Percentiles rank a stretch among this genome's conserved stretches.
These are phyloP conservation scores for Sinotaia quadrata DNA, from an alignment of 2,888 invertebrate species.

Conservation along the genomic window DNA sequence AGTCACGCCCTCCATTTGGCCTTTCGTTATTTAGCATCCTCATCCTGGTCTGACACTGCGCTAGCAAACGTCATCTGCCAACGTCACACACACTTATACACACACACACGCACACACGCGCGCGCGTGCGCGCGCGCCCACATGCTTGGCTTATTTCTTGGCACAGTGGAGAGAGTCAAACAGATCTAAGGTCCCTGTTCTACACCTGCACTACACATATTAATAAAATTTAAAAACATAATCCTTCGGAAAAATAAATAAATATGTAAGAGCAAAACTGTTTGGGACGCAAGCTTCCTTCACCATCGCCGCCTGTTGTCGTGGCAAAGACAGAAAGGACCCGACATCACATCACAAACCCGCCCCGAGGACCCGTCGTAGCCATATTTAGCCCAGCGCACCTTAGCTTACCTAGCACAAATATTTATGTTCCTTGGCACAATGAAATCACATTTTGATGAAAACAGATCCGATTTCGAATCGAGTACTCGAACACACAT, in stretches of 20 bases:
- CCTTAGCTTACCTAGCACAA: slow-evolving; percentile 35
- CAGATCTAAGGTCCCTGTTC: slow-evolving; percentile 13
- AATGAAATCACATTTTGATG: not conserved
- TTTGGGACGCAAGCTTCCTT: not conserved
- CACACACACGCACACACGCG: slow-evolving; percentile 11
- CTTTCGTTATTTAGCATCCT: slow-evolving; percentile 20
- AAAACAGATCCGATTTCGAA: too few relatives aligned
- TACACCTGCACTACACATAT: slow-evolving; percentile 14
- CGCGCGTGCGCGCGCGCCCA: too few relatives aligned
- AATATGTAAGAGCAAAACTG: not conserved
- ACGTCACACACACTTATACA: slow-evolving; percentile 6
- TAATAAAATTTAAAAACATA: not conserved
- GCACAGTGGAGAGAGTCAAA: too few relatives aligned
- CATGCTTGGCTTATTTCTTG: too few relatives aligned
- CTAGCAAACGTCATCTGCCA: slow-evolving; percentile 29
- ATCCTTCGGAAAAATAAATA: not conserved
- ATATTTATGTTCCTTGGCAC: not conserved
- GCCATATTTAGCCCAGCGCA: slow-evolving; percentile 38
- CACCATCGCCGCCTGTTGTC: not conserved
- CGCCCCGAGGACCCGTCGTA: slow-evolving; percentile 33
- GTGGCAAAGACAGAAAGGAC: slow-evolving; percentile 16
- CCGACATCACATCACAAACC: slow-evolving; percentile 16
- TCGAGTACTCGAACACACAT: too few relatives aligned
- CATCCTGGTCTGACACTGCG: slow-evolving; percentile 25
- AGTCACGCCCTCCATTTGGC: slow-evolving; percentile 19